A percentile compares a stretch with the other conserved stretches of the same genome.
Evolutionary conservation across 2,797 vertebrate species (phyloP).

Genomic region (Yasuhikotakia modesta): DNA sequence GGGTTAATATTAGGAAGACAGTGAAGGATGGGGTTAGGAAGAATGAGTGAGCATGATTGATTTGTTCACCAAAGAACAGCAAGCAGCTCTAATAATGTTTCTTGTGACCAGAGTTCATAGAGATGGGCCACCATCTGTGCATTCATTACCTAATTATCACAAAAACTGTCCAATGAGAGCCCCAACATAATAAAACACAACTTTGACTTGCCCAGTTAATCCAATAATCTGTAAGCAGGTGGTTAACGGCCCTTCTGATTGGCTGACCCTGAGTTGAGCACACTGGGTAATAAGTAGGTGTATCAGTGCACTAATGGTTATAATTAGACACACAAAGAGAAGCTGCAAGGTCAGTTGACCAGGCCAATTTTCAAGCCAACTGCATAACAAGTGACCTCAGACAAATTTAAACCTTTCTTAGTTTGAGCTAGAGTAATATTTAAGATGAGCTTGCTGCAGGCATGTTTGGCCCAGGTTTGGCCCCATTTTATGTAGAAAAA

Average conservation of each 20-base stretch:
- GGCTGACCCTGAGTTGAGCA: constrained; percentile 49
- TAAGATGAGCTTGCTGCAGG: constrained; percentile 1
- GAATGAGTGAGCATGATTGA: constrained; percentile 29
- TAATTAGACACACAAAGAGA: constrained; percentile 61
- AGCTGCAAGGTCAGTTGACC: constrained; percentile 21
- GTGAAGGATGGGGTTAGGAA: constrained; percentile 6
- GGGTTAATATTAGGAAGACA: constrained; percentile 9
- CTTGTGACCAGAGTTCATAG: constrained; percentile 50
- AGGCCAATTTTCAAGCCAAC: constrained; percentile 43
- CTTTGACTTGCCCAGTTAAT: constrained; percentile 58
- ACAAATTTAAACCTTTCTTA: constrained; percentile 27
- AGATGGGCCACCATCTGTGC: constrained; percentile 70
- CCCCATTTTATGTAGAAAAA: constrained; percentile 39
- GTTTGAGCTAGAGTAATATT: constrained; percentile 40
- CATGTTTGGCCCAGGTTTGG: constrained; percentile 14
- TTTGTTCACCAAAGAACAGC: constrained; percentile 36
- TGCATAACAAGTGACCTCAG: constrained; percentile 51
- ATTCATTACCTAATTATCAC: constrained; percentile 76
- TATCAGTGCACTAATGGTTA: constrained; percentile 58
- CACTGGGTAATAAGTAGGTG: constrained; percentile 45
- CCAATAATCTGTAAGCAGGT: constrained; percentile 59
- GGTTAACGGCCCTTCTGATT: constrained; percentile 49
- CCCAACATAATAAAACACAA: constrained; percentile 62
- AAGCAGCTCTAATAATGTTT: constrained; percentile 31
- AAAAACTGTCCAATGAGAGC: constrained; percentile 72